Conservation (phyloP, 2,888 invertebrate species). For the Periphyllus acericola region DNA sequence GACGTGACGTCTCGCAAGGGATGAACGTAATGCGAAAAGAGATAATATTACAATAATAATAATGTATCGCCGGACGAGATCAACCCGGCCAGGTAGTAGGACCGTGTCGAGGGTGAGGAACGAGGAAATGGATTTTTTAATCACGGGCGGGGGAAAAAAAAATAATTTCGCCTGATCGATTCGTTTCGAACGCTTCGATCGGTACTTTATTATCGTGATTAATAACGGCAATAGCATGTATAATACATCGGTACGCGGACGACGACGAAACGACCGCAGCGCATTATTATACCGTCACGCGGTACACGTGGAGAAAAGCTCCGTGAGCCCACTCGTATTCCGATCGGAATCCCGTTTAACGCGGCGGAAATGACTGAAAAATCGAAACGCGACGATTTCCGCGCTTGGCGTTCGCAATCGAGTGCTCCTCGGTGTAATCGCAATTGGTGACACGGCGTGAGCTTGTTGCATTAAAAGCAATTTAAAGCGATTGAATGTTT, state of each 20-base stretch:
- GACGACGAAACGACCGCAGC: no score
- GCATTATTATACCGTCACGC: no score
- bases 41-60: not conserved
- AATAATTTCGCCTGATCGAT: not conserved
- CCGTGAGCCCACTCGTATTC: not conserved
- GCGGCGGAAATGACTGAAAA: not conserved
- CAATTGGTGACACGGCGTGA: not conserved
- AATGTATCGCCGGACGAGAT: not conserved
- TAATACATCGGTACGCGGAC: not conserved
- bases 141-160: not conserved
- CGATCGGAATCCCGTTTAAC: no score
- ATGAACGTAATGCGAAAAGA: not conserved
- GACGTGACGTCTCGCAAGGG: no score
- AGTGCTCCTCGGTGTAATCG: not conserved
- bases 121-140: not conserved
- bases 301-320: not conserved
- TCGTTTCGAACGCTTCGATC: not conserved
- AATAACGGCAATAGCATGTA: no score
- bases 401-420: not conserved
- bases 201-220: no score
- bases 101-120: not conserved
- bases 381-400: not conserved
- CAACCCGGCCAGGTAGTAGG: not conserved
- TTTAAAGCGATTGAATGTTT: slow-evolving; percentile 12
- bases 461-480: not conserved